A percentile compares a stretch with the other conserved stretches of the same genome.
Evolutionary conservation across 2,888 invertebrate species (phyloP).

Genomic region (Labia minor): DNA sequence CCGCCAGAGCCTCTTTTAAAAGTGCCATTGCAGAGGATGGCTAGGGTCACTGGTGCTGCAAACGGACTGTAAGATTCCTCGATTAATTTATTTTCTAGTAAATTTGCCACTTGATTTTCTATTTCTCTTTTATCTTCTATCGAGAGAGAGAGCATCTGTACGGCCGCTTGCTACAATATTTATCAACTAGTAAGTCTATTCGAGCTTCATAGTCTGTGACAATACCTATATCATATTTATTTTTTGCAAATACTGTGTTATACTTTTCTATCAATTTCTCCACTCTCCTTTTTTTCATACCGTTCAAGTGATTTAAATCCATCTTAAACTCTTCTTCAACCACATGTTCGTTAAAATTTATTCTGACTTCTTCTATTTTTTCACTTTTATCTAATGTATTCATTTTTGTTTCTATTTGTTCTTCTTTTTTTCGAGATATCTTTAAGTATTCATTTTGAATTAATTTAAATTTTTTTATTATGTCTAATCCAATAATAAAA

Average conservation of each 20-base stretch:
- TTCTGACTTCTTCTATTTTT: too few relatives aligned
- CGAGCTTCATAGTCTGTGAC: neutral
- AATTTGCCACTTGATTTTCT: too few relatives aligned
- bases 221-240: constrained; percentile 2
- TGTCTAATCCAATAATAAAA: constrained; percentile 26
- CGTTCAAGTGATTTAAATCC: constrained; percentile 17
- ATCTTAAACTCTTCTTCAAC: constrained; percentile 18
- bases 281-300: constrained; percentile 15
- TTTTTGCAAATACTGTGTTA: constrained; percentile 20
- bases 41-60: too few relatives aligned
- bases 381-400: constrained; percentile 19
- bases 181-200: too few relatives aligned
- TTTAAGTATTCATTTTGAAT: constrained; percentile 26
- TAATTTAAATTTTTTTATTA: constrained; percentile 26
- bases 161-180: too few relatives aligned
- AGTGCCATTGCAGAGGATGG: too few relatives aligned
- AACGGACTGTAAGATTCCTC: too few relatives aligned
- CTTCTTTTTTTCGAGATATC: constrained; percentile 23
- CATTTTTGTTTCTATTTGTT: constrained; percentile 16
- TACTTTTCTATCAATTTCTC: constrained; percentile 19
- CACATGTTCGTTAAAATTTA: constrained; percentile 19
- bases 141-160: too few relatives aligned
- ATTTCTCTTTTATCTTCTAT: too few relatives aligned
- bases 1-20: too few relatives aligned
- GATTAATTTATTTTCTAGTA: too few relatives aligned